Conservation (phyloP, 2,797 vertebrate species). For the Orientallactaga sibirica region DNA sequence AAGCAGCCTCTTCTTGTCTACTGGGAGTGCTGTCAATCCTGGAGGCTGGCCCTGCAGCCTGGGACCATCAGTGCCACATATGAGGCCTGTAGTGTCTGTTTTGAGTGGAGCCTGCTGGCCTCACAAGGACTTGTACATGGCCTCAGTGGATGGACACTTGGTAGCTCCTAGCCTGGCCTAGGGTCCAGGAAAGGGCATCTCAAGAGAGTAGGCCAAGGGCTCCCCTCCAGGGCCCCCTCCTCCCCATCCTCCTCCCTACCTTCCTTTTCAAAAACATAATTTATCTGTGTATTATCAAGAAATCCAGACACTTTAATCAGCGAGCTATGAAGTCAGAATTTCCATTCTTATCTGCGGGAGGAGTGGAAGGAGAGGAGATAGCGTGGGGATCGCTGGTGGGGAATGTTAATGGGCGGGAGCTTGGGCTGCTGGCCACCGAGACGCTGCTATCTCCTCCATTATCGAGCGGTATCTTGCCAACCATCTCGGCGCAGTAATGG, state of each 20-base stretch:
- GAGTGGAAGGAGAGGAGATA: conserved; percentile 99
- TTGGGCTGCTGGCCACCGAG: conserved; percentile 96
- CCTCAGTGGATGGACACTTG: not conserved
- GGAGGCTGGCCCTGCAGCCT: not conserved
- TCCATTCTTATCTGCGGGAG: conserved; percentile 99
- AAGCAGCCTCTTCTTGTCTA: not conserved
- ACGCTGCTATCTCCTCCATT: conserved; percentile 97
- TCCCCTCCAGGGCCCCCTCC: conserved; percentile 73
- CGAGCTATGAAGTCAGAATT: conserved; percentile 99
- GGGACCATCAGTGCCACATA: rapidly evolving
- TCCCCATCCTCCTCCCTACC: conserved; percentile 89
- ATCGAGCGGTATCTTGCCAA: conserved; percentile 96
- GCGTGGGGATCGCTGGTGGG: conserved; percentile 97
- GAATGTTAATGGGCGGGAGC: conserved; percentile 98
- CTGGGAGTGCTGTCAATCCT: not conserved
- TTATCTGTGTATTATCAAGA: conserved; percentile 99
- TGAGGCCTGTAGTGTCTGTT: no score
- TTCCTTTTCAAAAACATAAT: conserved; percentile 98
- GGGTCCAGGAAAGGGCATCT: not conserved
- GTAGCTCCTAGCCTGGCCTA: not conserved
- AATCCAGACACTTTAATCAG: conserved; percentile 99
- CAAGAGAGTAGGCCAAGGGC: conserved; percentile 15
- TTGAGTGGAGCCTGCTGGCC: not conserved
- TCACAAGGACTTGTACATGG: not conserved
- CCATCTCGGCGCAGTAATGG: conserved; percentile 99